A percentile compares a stretch with the other conserved stretches of the same genome.
Evolutionary conservation across 2,888 invertebrate genomes (phyloP).

Genomic region (Liodrosophila aerea): DNA sequence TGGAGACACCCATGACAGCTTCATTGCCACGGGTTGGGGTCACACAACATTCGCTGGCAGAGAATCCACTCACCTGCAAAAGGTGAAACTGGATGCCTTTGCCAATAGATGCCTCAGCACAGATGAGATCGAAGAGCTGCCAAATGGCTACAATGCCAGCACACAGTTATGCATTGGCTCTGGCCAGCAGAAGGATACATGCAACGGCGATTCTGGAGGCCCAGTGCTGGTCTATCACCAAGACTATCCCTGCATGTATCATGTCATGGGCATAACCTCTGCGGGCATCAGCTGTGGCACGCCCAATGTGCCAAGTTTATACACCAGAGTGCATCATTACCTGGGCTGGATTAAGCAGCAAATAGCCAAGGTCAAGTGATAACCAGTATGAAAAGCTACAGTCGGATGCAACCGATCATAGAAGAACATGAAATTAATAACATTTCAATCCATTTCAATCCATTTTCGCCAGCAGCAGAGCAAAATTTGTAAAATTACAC

Average conservation of each 20-base stretch:
- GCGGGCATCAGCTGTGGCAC: conserved; percentile 60
- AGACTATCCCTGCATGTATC: conserved; percentile 68
- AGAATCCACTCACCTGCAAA: conserved; percentile 82
- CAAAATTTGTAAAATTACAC: no score
- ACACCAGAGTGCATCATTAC: conserved; percentile 68
- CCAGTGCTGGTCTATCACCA: conserved; percentile 66
- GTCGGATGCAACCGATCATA: no score
- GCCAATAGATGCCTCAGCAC: conserved; percentile 43
- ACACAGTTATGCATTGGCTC: conserved; percentile 76
- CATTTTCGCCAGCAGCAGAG: no score
- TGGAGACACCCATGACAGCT: conserved; percentile 43
- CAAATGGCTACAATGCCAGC: conserved; percentile 52
- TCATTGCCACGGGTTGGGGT: conserved; percentile 84
- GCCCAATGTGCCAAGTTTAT: conserved; percentile 64
- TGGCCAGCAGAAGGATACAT: conserved; percentile 63
- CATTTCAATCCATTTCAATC: no score
- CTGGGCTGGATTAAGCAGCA: conserved; percentile 65
- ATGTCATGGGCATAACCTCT: conserved; percentile 73
- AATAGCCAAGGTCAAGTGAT: conserved; percentile 37
- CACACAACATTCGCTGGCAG: conserved; percentile 71
- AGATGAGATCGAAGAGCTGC: conserved; percentile 45
- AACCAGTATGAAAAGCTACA: no score
- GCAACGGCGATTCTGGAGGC: conserved; percentile 78
- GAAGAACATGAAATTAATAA: no score
- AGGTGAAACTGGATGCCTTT: conserved; percentile 83